phyloP scores from a whole-genome alignment of 2,888 invertebrate species.

The Chymomyza procnemis region DNA sequence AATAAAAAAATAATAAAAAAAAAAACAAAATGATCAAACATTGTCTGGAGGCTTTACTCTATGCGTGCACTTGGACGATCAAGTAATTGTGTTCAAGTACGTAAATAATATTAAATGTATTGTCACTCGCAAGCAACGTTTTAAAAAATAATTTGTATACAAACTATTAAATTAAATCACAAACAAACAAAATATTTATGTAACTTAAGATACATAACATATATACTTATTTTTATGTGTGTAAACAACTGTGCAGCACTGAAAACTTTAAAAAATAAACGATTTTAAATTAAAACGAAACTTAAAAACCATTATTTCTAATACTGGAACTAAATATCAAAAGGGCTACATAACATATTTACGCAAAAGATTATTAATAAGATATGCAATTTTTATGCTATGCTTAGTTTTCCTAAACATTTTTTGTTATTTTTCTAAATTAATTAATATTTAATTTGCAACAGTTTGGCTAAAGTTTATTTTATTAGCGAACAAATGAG shows the following conservation, averaged over 20 bases:
- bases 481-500: too few relatives aligned
- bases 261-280: constrained; percentile 55
- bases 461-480: too few relatives aligned
- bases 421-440: too few relatives aligned
- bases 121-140: constrained; percentile 17
- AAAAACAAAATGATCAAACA: constrained; percentile 11
- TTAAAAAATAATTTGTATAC: constrained; percentile 37
- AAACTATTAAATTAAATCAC: constrained; percentile 1
- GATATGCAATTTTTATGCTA: too few relatives aligned
- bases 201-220: constrained; percentile 31
- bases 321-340: too few relatives aligned
- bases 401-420: too few relatives aligned
- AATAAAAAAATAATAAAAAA: too few relatives aligned
- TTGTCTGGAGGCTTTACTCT: constrained; percentile 32
- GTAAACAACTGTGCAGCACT: constrained; percentile 53
- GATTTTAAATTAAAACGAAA: constrained; percentile 13
- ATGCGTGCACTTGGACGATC: constrained; percentile 29
- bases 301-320: background rate
- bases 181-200: constrained; percentile 21
- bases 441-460: too few relatives aligned
- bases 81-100: constrained; percentile 29
- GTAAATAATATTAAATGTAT: constrained; percentile 21
- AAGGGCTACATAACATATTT: too few relatives aligned
- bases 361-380: too few relatives aligned
- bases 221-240: constrained; percentile 36